Percentiles rank a stretch among this genome's conserved stretches.
phyloP scores from a whole-genome alignment of 2,113 vertebrate genomes.

The zebrafish (Danio rerio) region GRCz12tu NC_133189.1:1494501-1495000 shows the following conservation, averaged over 20 bases:
- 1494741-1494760: neutral
- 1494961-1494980: too few species aligned
- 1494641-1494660: neutral
- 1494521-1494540: conserved; percentile 77
- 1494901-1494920: too few species aligned
- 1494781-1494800: neutral
- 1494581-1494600: conserved; percentile 88
- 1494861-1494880: too few species aligned
- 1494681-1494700: too few species aligned
- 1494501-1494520: conserved; percentile 89
- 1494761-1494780: neutral
- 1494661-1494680: neutral
- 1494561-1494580: conserved; percentile 89
- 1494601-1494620: conserved; percentile 77
- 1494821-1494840: too few species aligned
- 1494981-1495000: too few species aligned
- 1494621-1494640: neutral
- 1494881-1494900: too few species aligned
- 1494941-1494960: too few species aligned
- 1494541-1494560: conserved; percentile 81
- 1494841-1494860: too few species aligned
- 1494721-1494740: neutral
- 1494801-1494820: too few species aligned
- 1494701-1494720: too few species aligned
- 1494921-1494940: too few species aligned